Evolutionary conservation across 1,140 invertebrate species (phyloP), one percentile per base, ranked within the genome.

Genomic region (Eufriesea mexicana): DNA sequence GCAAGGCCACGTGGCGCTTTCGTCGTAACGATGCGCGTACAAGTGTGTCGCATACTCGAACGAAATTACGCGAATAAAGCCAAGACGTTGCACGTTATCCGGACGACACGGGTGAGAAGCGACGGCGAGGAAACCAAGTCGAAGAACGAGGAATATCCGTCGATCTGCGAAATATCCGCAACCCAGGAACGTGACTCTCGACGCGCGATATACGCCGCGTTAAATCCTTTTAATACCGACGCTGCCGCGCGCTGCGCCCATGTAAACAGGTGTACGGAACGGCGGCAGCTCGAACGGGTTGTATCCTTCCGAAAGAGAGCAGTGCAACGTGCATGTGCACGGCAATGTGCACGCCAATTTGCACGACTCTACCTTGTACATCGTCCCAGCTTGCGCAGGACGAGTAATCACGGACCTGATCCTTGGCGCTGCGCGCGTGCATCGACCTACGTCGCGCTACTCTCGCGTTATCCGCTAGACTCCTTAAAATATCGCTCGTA

Each of bases 211-310:
- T 45, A 57, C 62, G 79, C 79, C 45, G 35, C 66, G 81, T 62
- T 78, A 55, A 79, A 64, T 79, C 57, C 75, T 62, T 83, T 72
- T 64, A 72, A 79, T 83, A 79, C 35, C 67, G 28, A 55, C 54
- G 67, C 20, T 28, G n/a, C 20, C 55, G 78, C 59, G 75, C 45
- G 54, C 54, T 16, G 51, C 51, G 20, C 25, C 16, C 51, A 14
- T 73, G 68, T 79, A 84, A 73, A 84, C 77, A 84, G 68, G 77
- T 84, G 77, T 67, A 80, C 71, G 23, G 23, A 80, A 84, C 78
- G 77, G 16, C 51, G 77, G 61, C 79, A 74, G 59, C 70, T 47
- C 70, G 61, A 45, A 7, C 64, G 55, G 12, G 76, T 72, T 79
- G 76, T 54, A 79, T 73, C 76, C 76, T 66, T 25, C 35, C 61